Base-by-base conservation (phyloP, 2,113 vertebrate genomes). In the Peucedramus taeniatus region DNA sequence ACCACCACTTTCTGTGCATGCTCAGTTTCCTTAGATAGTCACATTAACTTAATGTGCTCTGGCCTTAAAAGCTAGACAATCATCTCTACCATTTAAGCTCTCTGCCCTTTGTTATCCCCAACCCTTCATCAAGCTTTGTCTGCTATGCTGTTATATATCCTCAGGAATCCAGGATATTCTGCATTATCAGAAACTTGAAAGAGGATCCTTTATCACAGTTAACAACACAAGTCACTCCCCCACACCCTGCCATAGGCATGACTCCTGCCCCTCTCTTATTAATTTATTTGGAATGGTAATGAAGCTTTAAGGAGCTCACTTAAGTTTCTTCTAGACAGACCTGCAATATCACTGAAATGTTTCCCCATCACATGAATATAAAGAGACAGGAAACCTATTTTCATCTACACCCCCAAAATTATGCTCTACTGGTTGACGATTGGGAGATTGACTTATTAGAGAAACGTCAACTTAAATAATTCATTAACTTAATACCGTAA, bases 1-100 rank as follows among this genome's bases (percentile, higher is more conserved):
- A 96, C 77, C 76, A 69, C 40, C 54, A 33, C 61, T 93, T 79
- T 96, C 94, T 87, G 96, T 79, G 97, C 92, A 96, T 97, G 96
- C 87, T 97, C 96, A 74, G 69, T 97, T 97, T 97, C 97, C 98
- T 98, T 61, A 98, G 97, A 94, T 97, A 92, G 96, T 95, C 97
- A 96, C 85, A 72, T 91, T 94, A 94, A 97, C 94, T 97, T 93
- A 80, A 87, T 71, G 76, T 72, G 45, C 77, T 84, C 56, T 66
- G 77, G 78, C 68, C 69, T 94, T 88, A 86, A 96, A 97, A 89
- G 77, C 79, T 94, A 79, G 92, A 96, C 83, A 94, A 96, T 96
- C 86, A 50, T 87, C 78, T 93, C 77, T 92, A 60, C 28, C 24
- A 63, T 93, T 96, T 90, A 94, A 94, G 75, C 76, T 87, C 61